Conservation (phyloP, 2,113 vertebrate genomes). For the Acrocephalus arundinaceus region DNA sequence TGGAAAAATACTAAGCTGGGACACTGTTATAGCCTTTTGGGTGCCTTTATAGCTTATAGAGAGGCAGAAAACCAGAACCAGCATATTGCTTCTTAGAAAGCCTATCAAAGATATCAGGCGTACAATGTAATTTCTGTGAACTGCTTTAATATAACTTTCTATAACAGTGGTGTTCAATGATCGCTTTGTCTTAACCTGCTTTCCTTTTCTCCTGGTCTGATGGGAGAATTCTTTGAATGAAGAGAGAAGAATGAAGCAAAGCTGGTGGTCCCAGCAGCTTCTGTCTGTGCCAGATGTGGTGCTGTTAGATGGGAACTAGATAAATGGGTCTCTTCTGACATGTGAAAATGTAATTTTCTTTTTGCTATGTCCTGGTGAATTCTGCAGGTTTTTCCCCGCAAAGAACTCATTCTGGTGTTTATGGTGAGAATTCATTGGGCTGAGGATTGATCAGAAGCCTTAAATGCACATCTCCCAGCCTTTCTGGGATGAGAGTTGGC, state of each 20-base stretch:
- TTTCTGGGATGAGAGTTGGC: rapidly evolving
- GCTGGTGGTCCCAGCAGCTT: background rate
- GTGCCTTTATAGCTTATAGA: background rate
- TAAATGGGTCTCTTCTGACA: background rate
- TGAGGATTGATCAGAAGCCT: background rate
- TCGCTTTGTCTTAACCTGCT: background rate
- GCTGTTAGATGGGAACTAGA: background rate
- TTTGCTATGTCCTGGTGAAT: background rate
- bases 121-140: background rate
- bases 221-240: background rate
- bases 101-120: background rate
- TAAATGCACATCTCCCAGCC: background rate
- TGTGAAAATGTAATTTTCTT: background rate
- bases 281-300: background rate
- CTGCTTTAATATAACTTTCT: background rate
- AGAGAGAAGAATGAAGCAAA: background rate
- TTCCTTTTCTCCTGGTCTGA: background rate
- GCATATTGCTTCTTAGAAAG: background rate
- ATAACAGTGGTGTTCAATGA: background rate
- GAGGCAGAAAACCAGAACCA: background rate
- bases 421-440: background rate
- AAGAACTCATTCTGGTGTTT: background rate
- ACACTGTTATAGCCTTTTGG: background rate
- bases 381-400: background rate
- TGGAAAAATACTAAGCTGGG: background rate